Conservation (phyloP, 2,888 invertebrate species). For the Drosophila diplacantha region DNA sequence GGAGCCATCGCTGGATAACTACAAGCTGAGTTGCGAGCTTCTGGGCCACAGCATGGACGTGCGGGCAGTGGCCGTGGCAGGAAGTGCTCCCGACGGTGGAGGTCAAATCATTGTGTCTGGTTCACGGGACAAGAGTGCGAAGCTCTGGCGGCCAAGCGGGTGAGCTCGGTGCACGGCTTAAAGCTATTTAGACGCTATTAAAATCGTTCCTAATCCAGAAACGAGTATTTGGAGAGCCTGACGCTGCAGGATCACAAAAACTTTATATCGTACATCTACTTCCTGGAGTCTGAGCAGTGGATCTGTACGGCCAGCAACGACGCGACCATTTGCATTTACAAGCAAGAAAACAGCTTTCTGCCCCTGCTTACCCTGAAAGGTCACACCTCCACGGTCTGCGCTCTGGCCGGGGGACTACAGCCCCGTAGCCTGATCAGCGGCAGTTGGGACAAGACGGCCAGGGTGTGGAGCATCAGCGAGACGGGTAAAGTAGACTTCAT, state of each 20-base stretch:
- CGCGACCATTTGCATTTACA: constrained; percentile 88
- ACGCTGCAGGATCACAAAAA: constrained; percentile 89
- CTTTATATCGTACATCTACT: constrained; percentile 90
- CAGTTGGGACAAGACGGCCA: constrained; percentile 95
- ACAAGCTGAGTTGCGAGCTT: constrained; percentile 88
- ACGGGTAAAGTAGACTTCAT: constrained; percentile 79
- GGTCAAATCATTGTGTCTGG: constrained; percentile 87
- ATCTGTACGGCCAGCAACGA: constrained; percentile 95
- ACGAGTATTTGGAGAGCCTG: constrained; percentile 82
- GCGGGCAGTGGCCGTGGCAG: constrained; percentile 82
- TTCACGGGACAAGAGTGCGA: constrained; percentile 92
- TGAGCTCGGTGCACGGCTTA: constrained; percentile 33
- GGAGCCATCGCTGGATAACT: constrained; percentile 78
- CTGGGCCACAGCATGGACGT: constrained; percentile 92
- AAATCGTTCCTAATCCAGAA: constrained; percentile 74
- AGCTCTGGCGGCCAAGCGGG: constrained; percentile 90
- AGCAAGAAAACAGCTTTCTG: constrained; percentile 83
- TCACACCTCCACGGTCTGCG: constrained; percentile 81
- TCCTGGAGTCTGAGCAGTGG: constrained; percentile 85
- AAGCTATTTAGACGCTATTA: background rate
- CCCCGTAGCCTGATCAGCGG: constrained; percentile 85
- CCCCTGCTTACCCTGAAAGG: constrained; percentile 86
- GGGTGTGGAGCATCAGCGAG: constrained; percentile 85
- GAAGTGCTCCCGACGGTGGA: constrained; percentile 81
- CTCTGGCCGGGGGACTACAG: constrained; percentile 78